Evolutionary conservation across 2,888 invertebrate genomes (phyloP).

Genomic region (Cheilosia scutellata): DNA sequence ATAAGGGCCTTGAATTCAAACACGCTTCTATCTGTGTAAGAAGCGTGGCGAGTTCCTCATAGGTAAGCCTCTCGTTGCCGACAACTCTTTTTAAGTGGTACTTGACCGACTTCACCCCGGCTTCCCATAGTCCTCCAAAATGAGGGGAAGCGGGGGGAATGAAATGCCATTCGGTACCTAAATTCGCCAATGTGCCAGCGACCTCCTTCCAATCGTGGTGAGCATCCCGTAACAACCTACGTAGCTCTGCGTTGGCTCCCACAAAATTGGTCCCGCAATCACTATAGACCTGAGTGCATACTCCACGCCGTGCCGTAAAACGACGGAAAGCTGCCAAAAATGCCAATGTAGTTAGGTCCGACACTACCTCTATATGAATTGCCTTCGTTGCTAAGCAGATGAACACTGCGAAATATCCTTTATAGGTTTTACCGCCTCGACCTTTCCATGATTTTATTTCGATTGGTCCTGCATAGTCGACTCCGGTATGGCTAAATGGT

Average conservation of each 20-base stretch:
- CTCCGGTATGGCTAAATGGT: constrained; percentile 69
- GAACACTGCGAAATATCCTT: constrained; percentile 78
- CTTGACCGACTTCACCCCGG: too few species aligned
- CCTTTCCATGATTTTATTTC: constrained; percentile 51
- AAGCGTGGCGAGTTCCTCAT: too few species aligned
- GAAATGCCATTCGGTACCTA: background rate
- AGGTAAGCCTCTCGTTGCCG: too few species aligned
- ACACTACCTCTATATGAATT: constrained; percentile 25
- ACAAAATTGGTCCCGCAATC: constrained; percentile 79
- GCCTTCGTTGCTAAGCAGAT: constrained; percentile 76
- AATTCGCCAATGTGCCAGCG: constrained; percentile 4
- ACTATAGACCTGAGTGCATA: constrained; percentile 75
- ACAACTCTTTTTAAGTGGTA: too few species aligned
- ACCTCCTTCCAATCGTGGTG: background rate
- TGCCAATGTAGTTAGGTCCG: constrained; percentile 70
- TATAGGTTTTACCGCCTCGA: constrained; percentile 69
- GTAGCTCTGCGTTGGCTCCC: constrained; percentile 75
- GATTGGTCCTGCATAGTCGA: constrained; percentile 77
- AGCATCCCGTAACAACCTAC: background rate
- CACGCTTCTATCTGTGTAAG: too few species aligned
- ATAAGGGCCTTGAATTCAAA: too few species aligned
- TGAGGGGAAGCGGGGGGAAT: background rate
- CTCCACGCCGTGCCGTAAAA: constrained; percentile 77
- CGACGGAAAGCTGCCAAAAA: constrained; percentile 77
- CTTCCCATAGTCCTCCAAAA: too few species aligned